Percentiles rank a stretch among this genome's conserved stretches.
These are phyloP conservation scores for Promerops cafer DNA, from an alignment of 2,113 vertebrate genomes.

Conservation along the genomic window DNA sequence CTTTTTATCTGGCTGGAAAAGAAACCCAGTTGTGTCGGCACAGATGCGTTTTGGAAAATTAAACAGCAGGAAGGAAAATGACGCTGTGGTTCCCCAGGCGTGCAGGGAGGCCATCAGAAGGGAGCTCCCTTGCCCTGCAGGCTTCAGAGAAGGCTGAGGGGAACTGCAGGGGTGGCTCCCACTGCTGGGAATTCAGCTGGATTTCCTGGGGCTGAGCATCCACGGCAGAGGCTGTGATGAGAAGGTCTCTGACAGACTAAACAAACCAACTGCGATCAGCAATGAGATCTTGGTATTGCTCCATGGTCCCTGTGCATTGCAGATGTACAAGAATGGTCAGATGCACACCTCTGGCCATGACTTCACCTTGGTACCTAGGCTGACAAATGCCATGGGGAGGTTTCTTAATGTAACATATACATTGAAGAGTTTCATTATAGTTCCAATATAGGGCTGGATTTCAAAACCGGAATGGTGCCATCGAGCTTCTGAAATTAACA, in stretches of 20 bases:
- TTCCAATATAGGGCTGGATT: neutral
- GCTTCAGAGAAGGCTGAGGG: neutral
- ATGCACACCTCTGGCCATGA: neutral
- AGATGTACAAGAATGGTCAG: neutral
- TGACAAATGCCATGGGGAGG: neutral
- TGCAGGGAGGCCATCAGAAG: neutral
- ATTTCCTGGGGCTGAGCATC: neutral
- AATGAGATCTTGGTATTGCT: neutral
- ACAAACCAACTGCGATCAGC: neutral
- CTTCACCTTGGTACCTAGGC: neutral
- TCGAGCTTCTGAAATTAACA: neutral
- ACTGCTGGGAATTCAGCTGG: neutral
- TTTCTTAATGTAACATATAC: neutral
- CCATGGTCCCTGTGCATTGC: neutral
- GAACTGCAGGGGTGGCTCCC: neutral
- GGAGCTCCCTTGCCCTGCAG: neutral
- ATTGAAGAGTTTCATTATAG: neutral
- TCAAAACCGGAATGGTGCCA: neutral
- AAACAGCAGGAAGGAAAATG: neutral
- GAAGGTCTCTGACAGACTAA: neutral
- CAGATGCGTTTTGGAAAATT: neutral
- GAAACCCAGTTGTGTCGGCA: neutral
- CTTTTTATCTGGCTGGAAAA: neutral
- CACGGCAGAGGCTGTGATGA: rapidly evolving
- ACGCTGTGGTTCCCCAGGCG: rapidly evolving